Evolutionary conservation across 2,797 vertebrate genomes (phyloP).

Genomic region (Chanos chanos): DNA sequence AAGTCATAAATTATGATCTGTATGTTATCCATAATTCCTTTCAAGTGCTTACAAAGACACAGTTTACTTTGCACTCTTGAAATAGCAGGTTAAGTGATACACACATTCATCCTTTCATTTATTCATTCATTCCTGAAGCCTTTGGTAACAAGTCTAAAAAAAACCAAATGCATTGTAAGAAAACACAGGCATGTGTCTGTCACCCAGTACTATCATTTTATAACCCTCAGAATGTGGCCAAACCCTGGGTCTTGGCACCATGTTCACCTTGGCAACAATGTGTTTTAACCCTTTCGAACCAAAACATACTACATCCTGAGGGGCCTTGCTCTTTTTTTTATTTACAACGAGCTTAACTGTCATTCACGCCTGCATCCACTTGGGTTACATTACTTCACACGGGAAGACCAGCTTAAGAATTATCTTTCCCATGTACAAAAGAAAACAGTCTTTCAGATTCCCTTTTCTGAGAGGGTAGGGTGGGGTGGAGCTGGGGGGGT

Average conservation of each 20-base stretch:
- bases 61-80: conserved; percentile 22
- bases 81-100: conserved; percentile 13
- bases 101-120: conserved; percentile 73
- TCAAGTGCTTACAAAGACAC: not conserved
- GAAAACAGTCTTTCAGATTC: conserved; percentile 38
- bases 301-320: not conserved
- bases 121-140: conserved; percentile 70
- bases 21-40: not conserved
- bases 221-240: conserved; percentile 31
- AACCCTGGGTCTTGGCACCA: conserved; percentile 50
- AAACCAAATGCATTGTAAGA: not conserved
- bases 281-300: conserved; percentile 12
- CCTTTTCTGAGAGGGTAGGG: conserved; percentile 32
- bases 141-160: conserved; percentile 68
- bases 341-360: conserved; percentile 7
- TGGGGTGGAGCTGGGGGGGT: too few relatives aligned
- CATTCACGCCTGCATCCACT: conserved; percentile 11
- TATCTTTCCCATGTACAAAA: conserved; percentile 16
- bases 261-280: conserved; percentile 40
- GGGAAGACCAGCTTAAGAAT: conserved; percentile 47
- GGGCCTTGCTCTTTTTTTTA: conserved; percentile 12
- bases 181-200: conserved; percentile 15
- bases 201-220: conserved; percentile 20
- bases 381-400: conserved; percentile 6
- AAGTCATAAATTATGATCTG: conserved; percentile 8